Percentiles rank a stretch among this genome's conserved stretches.
Evolutionary conservation across 2,113 vertebrate genomes (phyloP).

Genomic region (Ochotona curzoniae): DNA sequence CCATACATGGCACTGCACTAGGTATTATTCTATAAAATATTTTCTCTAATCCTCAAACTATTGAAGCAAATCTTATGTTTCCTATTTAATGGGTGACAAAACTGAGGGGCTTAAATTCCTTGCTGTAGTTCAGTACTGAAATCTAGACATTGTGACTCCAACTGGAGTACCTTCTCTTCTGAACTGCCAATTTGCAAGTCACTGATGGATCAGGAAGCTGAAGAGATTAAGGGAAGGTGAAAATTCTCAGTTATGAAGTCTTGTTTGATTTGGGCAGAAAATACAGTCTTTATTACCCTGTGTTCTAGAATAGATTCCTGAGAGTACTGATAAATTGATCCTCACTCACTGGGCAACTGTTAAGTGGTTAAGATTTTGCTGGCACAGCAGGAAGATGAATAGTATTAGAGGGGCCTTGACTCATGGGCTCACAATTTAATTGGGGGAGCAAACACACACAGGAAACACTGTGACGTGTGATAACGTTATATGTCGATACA

Average conservation of each 20-base stretch:
- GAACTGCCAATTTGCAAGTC: background rate
- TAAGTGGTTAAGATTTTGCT: background rate
- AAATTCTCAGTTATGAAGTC: background rate
- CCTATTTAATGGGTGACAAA: background rate
- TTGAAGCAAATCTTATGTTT: background rate
- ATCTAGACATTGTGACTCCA: background rate
- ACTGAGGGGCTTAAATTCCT: background rate
- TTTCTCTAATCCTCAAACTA: slow-evolving; percentile 25
- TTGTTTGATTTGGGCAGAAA: background rate
- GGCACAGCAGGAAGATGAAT: background rate
- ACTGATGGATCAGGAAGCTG: background rate
- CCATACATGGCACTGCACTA: background rate
- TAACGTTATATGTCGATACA: background rate
- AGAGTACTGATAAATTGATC: background rate
- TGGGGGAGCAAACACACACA: background rate
- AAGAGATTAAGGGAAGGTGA: background rate
- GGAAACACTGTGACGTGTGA: background rate
- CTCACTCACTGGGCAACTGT: background rate
- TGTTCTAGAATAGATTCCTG: background rate
- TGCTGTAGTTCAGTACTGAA: background rate
- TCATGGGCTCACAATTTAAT: slow-evolving; percentile 45
- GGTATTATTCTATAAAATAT: background rate
- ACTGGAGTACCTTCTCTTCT: background rate
- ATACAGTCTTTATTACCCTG: background rate
- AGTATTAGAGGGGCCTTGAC: background rate